Conservation (phyloP, 2,113 vertebrate species). For the Corydoras maculifer region DNA sequence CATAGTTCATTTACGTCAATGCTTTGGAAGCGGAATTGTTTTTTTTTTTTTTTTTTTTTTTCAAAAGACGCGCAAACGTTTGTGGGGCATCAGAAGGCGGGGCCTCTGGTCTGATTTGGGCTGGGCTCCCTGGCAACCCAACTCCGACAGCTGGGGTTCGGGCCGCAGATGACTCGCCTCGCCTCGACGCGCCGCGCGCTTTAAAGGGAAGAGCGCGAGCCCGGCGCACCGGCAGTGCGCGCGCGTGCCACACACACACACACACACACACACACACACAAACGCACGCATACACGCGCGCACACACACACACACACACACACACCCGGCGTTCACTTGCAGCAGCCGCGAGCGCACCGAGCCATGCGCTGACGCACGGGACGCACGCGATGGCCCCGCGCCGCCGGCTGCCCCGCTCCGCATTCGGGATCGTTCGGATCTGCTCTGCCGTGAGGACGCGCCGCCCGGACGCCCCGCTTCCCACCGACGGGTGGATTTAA, state of each 20-base stretch:
- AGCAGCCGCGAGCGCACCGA: too few relatives aligned
- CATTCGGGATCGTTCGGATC: too few relatives aligned
- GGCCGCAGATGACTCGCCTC: conserved; percentile 5
- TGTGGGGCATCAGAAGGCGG: too few relatives aligned
- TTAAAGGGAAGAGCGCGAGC: conserved; percentile 22
- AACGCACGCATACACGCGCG: not conserved
- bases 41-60: too few relatives aligned
- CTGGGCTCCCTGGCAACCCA: not conserved
- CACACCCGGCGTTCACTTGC: too few relatives aligned
- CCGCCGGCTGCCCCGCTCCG: not conserved
- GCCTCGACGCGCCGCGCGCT: conserved; percentile 12
- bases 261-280: not conserved
- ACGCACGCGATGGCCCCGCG: conserved; percentile 49
- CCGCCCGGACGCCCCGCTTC: too few relatives aligned
- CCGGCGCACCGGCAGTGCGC: conserved; percentile 3
- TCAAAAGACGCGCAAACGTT: too few relatives aligned
- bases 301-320: too few relatives aligned
- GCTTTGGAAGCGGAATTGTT: too few relatives aligned
- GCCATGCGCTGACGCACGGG: not conserved
- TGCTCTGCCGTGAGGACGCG: too few relatives aligned
- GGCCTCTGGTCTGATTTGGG: not conserved
- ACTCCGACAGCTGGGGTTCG: not conserved
- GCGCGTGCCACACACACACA: conserved; percentile 1
- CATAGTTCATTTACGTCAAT: too few relatives aligned
- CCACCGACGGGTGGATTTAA: too few relatives aligned